Percentiles rank a stretch among this genome's conserved stretches.
These are phyloP conservation scores for Hydrochoerus hydrochaeris DNA, from an alignment of 2,113 vertebrate species.

Conservation along the genomic window DNA sequence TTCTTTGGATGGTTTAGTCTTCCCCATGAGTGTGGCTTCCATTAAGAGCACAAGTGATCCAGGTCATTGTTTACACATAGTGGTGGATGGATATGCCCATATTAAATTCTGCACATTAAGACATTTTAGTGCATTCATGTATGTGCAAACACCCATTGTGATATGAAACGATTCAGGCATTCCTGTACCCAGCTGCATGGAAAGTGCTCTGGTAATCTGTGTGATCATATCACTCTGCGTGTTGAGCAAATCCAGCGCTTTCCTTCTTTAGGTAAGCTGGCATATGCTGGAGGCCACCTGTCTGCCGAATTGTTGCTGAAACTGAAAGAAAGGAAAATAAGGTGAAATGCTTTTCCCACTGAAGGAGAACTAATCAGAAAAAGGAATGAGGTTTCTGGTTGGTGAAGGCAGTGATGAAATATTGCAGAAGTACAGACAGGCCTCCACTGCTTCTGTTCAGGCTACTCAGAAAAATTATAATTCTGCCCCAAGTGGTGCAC, in stretches of 20 bases:
- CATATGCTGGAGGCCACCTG: neutral
- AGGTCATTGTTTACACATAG: neutral
- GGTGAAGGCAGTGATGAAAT: neutral
- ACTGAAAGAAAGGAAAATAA: conserved; percentile 8
- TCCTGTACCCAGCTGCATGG: neutral
- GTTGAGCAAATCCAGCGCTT: neutral
- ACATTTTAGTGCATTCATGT: neutral
- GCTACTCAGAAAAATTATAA: neutral
- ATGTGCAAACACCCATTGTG: neutral
- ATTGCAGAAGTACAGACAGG: neutral
- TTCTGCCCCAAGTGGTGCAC: neutral
- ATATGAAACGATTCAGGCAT: neutral
- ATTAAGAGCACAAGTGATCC: neutral
- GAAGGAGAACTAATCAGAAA: neutral
- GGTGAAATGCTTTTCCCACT: neutral
- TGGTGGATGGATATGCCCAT: neutral
- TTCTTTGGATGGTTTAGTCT: neutral
- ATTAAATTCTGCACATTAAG: neutral
- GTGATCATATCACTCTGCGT: neutral
- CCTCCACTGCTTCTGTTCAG: neutral
- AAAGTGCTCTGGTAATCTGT: neutral
- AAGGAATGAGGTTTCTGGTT: neutral
- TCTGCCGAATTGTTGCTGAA: neutral
- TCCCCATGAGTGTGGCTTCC: neutral
- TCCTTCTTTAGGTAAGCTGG: neutral